Evolutionary conservation across 2,113 vertebrate genomes (phyloP).

Genomic region (Sciurus niger): DNA sequence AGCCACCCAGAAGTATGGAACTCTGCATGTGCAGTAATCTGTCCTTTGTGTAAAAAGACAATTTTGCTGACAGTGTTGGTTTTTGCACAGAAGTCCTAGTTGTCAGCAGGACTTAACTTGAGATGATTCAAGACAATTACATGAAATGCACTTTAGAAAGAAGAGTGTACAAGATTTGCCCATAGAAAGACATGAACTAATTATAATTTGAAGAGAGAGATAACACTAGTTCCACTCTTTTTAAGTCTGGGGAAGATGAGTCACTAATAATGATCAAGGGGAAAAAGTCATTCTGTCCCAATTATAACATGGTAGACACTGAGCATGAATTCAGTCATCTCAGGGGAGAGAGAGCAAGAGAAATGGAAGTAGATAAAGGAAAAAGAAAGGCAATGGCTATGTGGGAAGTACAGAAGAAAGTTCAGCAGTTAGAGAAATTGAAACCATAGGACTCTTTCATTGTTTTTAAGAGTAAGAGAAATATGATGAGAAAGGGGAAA

Average conservation of each 20-base stretch:
- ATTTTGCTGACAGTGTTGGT: slow-evolving; percentile 44
- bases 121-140: background rate
- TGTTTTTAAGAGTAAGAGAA: background rate
- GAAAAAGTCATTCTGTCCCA: background rate
- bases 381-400: background rate
- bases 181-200: background rate
- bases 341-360: background rate
- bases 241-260: background rate
- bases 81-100: background rate
- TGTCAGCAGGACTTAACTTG: slow-evolving; percentile 16
- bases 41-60: background rate
- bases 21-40: background rate
- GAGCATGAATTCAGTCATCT: background rate
- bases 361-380: background rate
- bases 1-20: background rate
- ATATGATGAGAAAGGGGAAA: background rate
- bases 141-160: slow-evolving; percentile 40
- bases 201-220: background rate
- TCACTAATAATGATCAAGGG: background rate
- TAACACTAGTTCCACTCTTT: background rate
- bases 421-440: background rate
- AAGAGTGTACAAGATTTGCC: background rate
- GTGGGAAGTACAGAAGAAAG: background rate
- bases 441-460: background rate
- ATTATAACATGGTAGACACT: background rate